Percentiles rank a stretch among this genome's conserved stretches.
These are phyloP conservation scores for Cryptoblepharus egeriae DNA, from an alignment of 2,797 vertebrate genomes.

Conservation along the genomic window DNA sequence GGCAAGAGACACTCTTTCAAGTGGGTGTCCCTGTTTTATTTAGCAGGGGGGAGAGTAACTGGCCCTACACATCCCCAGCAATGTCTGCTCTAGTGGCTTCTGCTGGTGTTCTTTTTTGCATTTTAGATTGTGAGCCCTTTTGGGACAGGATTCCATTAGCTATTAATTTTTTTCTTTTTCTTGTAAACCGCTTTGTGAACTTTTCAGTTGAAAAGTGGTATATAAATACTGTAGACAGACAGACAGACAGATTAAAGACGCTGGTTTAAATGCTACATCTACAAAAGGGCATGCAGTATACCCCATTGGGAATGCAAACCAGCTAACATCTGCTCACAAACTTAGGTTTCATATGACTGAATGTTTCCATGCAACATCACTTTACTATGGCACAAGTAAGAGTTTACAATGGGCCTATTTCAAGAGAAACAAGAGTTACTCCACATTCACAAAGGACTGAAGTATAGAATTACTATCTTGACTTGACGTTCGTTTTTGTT, in stretches of 20 bases:
- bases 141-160: no score
- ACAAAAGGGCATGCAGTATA: neutral
- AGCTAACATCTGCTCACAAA: neutral
- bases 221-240: no score
- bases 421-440: neutral
- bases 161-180: no score
- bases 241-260: constrained; percentile 24
- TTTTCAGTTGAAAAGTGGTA: no score
- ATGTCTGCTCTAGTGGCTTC: no score
- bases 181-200: no score
- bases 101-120: no score
- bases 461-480: neutral
- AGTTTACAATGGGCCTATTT: neutral
- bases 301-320: neutral
- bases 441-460: accelerated
- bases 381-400: neutral
- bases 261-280: constrained; percentile 38
- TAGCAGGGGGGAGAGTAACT: no score
- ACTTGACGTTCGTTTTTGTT: neutral
- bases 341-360: neutral
- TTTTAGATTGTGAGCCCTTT: no score
- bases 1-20: no score
- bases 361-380: neutral
- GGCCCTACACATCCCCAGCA: no score
- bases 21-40: no score